Evolutionary conservation across 2,888 invertebrate species (phyloP).

Genomic region (Pegoplata infirma): DNA sequence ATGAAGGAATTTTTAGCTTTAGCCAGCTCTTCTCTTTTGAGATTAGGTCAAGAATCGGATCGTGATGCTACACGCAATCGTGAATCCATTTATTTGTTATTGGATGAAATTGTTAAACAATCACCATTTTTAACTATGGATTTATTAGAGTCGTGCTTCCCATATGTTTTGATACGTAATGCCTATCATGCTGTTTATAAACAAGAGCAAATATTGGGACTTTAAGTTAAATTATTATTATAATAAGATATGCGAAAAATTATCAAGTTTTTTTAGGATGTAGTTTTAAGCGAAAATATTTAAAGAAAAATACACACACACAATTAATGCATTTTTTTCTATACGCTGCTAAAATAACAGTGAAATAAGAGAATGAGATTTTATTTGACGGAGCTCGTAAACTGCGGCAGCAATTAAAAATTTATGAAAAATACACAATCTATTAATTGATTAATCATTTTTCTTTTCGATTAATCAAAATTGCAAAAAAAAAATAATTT

Average conservation of each 20-base stretch:
- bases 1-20: constrained; percentile 97
- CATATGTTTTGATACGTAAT: constrained; percentile 97
- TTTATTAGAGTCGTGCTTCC: constrained; percentile 98
- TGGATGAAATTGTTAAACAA: constrained; percentile 98
- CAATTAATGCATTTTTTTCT: background rate
- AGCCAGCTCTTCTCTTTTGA: constrained; percentile 95
- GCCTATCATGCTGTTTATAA: constrained; percentile 98
- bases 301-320: background rate
- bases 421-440: no score
- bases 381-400: no score
- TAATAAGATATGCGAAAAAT: no score
- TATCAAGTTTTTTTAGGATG: background rate
- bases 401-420: no score
- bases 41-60: constrained; percentile 96
- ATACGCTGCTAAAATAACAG: background rate
- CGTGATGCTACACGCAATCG: constrained; percentile 95
- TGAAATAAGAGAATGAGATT: background rate
- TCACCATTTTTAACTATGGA: constrained; percentile 99
- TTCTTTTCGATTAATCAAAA: no score
- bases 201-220: constrained; percentile 83
- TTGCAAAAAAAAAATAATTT: no score
- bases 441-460: no score
- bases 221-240: constrained; percentile 34
- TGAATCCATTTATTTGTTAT: constrained; percentile 96
- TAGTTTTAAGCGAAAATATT: background rate